Evolutionary conservation across 1,140 invertebrate species (phyloP), one percentile per base, ranked within the genome.

Genomic region (Scaptomyza pallida): DNA sequence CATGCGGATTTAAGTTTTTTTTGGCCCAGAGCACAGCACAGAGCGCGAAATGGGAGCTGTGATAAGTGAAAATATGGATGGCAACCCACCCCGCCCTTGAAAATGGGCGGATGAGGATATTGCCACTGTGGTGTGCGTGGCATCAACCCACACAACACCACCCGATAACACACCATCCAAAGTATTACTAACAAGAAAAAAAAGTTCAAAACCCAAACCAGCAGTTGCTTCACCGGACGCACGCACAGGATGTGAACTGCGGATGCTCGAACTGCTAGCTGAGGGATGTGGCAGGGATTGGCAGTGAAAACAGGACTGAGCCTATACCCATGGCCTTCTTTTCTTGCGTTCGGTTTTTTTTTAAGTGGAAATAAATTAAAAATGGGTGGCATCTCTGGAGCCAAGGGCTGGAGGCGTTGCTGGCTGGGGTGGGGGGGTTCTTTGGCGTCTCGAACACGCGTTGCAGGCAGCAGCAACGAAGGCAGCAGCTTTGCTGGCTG

Each of bases 341-440:
- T 75, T 75, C 35, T 62, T 44, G 61, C 43, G 30, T 60, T 45
- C 26, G 16, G 23, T 47, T 45, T 51, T 75, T 85, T 88, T 88
- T 80, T 85, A 82, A 89, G 85, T 89, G 85, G 85, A 89, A 89
- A 89, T 89, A 89, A 89, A 89, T 89, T 89, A 89, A 89, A 89
- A 89, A 89, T 89, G 85, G 85, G 85, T 76, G 85, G 86, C 68
- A 78, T 63, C 74, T 72, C 76, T 47, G 21, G 13, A 13, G 17
- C 45, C 26, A 33, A 33, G 8, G 33, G 23, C 55, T 5, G 5
- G 40, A 9, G 23, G 12, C 33, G 33, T 12, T n/a, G 33, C 33
- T 5, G 33, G 12, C 2, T n/a, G 12, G 10, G 2, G 1, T n/a
- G 33, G 10, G 33, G 3, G 21, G 33, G 41, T 21, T 16, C 5